Evolutionary conservation across 2,888 invertebrate species (phyloP), one percentile per base, ranked within the genome.

Genomic region (Cantharis rufa): DNA sequence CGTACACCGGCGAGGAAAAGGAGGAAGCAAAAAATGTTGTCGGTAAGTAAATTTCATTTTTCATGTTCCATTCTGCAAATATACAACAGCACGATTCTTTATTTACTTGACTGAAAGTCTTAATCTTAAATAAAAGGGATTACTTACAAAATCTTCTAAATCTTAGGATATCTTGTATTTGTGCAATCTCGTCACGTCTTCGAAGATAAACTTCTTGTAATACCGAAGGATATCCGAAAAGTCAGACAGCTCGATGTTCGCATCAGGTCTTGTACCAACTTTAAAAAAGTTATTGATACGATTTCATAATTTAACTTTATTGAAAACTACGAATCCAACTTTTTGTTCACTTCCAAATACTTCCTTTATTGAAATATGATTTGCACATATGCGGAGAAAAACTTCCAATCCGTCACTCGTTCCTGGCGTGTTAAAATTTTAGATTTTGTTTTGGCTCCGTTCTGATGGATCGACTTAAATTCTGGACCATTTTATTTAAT

Each of bases 51-150:
- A 76, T 74, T 69, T 75, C 74, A 72, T 74, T 76, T 74, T 63
- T 78, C 70, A 71, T 72, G 71, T 79, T 77, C 32, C 62, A 69
- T 32, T 63, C 61, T 73, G 75, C 66, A 66, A 71, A 71, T 72
- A 75, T 71, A 77, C 73, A 70, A 68, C 69, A 73, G 62, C 74
- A 70, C 70, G 77, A 80, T 79, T 81, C 79, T 83, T 83, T 82
- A 82, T 83, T 82, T 81, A 82, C 83, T 82, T 80, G 77, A 75
- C 75, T 76, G 75, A 82, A 48, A 81, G 81, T 82, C 81, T 81
- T 82, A 82, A 82, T 82, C 83, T 81, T 78, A 80, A 82, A 82
- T 83, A 84, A 83, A 82, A 78, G 77, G 82, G 82, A 83, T 83
- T 83, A 82, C 82, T 78, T 79, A 78, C 73, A 81, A 77, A 81